phyloP scores from a whole-genome alignment of 2,888 invertebrate genomes.

The Drosophila diplacantha region DNA sequence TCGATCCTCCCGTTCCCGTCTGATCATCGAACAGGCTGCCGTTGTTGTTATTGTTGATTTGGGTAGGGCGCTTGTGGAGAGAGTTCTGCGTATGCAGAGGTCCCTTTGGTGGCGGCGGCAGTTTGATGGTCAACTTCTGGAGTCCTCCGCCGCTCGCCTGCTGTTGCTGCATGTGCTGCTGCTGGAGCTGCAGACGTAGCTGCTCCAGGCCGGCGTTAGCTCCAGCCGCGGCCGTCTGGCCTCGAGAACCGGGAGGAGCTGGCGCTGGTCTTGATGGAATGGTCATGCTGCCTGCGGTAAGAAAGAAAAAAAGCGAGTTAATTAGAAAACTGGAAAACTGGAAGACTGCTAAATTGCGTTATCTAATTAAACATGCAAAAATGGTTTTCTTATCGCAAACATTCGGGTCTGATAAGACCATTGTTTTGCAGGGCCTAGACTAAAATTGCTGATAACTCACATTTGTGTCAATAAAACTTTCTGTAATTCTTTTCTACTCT shows the following conservation, averaged over 20 bases:
- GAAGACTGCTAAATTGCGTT: conserved; percentile 2
- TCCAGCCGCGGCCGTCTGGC: conserved; percentile 70
- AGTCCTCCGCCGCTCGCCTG: conserved; percentile 60
- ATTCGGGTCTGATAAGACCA: conserved; percentile 7
- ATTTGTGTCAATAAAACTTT: conserved; percentile 3
- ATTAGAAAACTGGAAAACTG: not conserved
- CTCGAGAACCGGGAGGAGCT: conserved; percentile 74
- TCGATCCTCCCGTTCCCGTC: conserved; percentile 50
- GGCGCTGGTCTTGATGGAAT: conserved; percentile 78
- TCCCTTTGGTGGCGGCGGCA: conserved; percentile 76
- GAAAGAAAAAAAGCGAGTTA: conserved; percentile 1
- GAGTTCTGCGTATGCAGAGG: conserved; percentile 42
- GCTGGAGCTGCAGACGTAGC: conserved; percentile 70
- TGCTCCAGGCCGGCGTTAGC: conserved; percentile 76
- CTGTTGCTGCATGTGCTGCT: conserved; percentile 69
- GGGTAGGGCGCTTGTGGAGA: conserved; percentile 23
- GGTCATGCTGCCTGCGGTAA: conserved; percentile 70
- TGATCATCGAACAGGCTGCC: conserved; percentile 39
- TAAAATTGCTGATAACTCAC: conserved; percentile 6
- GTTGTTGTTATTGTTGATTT: conserved; percentile 41
- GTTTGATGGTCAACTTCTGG: conserved; percentile 73
- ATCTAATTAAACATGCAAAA: conserved; percentile 23
- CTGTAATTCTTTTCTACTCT: conserved; percentile 7
- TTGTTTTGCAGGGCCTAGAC: not conserved
- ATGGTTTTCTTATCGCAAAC: conserved; percentile 18